Evolutionary conservation across 2,113 vertebrate genomes (phyloP).

Genomic region (Gnathonemus echidnorhynchus): DNA sequence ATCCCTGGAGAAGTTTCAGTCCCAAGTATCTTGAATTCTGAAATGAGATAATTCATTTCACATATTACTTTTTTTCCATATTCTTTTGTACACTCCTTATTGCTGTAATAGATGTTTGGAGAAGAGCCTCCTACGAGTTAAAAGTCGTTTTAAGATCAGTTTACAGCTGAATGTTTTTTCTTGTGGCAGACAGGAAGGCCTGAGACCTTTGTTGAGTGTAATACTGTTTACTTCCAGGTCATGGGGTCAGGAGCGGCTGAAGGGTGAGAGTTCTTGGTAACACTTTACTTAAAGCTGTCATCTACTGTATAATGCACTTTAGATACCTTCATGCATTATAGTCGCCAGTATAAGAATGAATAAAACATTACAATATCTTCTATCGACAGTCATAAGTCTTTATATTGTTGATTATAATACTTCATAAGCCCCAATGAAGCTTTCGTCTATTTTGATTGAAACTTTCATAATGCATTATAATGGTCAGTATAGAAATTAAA

Average conservation of each 20-base stretch:
- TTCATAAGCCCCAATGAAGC: neutral
- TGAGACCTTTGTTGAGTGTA: neutral
- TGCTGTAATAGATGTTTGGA: neutral
- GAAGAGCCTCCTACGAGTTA: neutral
- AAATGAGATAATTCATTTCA: neutral
- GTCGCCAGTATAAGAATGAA: neutral
- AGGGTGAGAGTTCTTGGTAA: neutral
- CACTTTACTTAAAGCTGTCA: neutral
- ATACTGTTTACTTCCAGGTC: neutral
- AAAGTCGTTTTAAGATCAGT: neutral
- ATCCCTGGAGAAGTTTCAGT: neutral
- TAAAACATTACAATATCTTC: neutral
- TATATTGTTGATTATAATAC: neutral
- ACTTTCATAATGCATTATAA: neutral
- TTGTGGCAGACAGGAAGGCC: neutral
- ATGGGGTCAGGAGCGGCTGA: slow-evolving; percentile 5
- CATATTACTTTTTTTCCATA: neutral
- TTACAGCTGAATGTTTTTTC: neutral
- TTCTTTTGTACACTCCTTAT: neutral
- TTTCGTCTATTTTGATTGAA: neutral
- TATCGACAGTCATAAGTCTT: neutral
- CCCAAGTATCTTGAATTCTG: neutral
- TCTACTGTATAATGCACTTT: neutral
- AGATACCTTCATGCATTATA: neutral
- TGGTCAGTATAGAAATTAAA: neutral